Percentiles rank a stretch among this genome's conserved stretches.
Conservation (phyloP, 1,140 invertebrate genomes). For the Lucilia sericata region DNA sequence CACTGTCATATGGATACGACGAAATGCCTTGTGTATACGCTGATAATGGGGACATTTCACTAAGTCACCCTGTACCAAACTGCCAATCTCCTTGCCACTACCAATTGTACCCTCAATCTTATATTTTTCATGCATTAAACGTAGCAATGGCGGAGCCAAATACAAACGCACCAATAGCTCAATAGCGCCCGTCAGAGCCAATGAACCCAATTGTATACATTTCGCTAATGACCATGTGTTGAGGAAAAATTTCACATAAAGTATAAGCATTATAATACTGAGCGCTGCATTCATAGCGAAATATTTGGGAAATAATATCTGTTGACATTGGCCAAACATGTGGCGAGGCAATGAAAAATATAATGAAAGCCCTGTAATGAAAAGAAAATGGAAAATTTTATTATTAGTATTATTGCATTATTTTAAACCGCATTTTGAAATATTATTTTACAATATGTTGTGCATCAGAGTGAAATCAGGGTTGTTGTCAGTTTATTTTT, state of each 20-base stretch:
- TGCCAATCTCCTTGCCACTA: conserved; percentile 78
- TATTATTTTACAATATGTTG: conserved; percentile 19
- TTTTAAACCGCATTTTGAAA: background rate
- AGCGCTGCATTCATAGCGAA: conserved; percentile 82
- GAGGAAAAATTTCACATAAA: conserved; percentile 72
- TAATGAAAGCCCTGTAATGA: conserved; percentile 78
- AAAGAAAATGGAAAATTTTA: conserved; percentile 39
- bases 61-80: conserved; percentile 72
- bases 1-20: conserved; percentile 74
- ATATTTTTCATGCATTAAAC: conserved; percentile 74
- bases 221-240: conserved; percentile 58
- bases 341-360: conserved; percentile 86
- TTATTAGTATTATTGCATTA: background rate
- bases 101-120: conserved; percentile 77
- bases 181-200: conserved; percentile 74
- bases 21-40: conserved; percentile 74
- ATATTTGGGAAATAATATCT: conserved; percentile 86
- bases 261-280: conserved; percentile 78
- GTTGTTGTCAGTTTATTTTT: background rate
- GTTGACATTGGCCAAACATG: conserved; percentile 84
- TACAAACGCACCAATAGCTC: conserved; percentile 77
- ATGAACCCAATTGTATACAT: conserved; percentile 71
- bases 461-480: background rate
- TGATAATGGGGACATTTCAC: conserved; percentile 77
- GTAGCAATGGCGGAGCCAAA: conserved; percentile 74